Evolutionary conservation across 2,113 vertebrate species (phyloP).

Genomic region (Odontesthes bonariensis): DNA sequence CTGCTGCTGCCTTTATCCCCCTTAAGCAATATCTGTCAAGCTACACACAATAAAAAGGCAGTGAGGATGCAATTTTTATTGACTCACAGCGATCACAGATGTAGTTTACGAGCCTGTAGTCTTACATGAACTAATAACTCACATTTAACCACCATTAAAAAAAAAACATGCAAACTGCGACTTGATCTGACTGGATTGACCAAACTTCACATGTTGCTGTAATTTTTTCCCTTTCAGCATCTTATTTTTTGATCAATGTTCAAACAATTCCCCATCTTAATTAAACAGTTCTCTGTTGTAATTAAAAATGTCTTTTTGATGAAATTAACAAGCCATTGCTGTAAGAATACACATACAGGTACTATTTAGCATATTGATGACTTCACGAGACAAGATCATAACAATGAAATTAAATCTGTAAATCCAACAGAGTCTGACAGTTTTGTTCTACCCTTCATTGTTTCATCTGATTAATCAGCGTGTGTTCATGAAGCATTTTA

Average conservation of each 20-base stretch:
- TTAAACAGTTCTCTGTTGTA: constrained; percentile 38
- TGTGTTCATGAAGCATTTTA: constrained; percentile 15
- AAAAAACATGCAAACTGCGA: not conserved
- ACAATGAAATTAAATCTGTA: constrained; percentile 28
- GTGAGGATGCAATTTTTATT: constrained; percentile 5
- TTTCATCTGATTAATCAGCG: constrained; percentile 20
- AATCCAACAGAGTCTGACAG: not conserved
- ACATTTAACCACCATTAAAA: not conserved
- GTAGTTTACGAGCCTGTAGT: constrained; percentile 10
- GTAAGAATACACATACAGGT: constrained; percentile 8
- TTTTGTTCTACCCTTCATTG: constrained; percentile 31
- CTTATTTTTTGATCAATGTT: constrained; percentile 23
- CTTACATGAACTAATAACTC: constrained; percentile 3
- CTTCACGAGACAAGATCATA: constrained; percentile 24
- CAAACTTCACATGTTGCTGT: not conserved
- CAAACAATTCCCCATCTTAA: constrained; percentile 66
- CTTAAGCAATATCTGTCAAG: not conserved
- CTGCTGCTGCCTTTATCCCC: too few species aligned
- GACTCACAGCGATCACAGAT: not conserved
- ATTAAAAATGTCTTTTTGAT: constrained; percentile 72
- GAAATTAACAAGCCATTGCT: constrained; percentile 25
- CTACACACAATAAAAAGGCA: constrained; percentile 21
- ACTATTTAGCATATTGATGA: constrained; percentile 51
- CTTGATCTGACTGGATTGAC: not conserved
- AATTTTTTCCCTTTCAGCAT: not conserved